Evolutionary conservation across 2,888 invertebrate species (phyloP).

Genomic region (Phortica okadai): DNA sequence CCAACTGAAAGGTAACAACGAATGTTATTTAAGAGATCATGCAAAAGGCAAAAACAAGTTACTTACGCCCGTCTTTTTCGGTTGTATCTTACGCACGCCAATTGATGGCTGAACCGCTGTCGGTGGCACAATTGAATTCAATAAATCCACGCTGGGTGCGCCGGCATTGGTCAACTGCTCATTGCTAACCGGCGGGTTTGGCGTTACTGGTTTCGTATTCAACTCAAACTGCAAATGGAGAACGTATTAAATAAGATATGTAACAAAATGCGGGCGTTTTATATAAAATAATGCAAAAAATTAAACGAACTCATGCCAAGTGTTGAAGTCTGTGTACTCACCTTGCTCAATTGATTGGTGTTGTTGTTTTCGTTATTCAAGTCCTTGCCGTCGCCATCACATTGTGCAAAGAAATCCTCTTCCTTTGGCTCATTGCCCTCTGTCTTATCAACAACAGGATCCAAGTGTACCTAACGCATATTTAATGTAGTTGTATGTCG

Average conservation of each 20-base stretch:
- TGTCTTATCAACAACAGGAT: constrained; percentile 79
- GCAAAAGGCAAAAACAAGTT: background rate
- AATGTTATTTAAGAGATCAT: constrained; percentile 27
- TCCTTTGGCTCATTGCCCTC: constrained; percentile 80
- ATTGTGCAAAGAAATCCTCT: constrained; percentile 94
- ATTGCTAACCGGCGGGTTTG: constrained; percentile 40
- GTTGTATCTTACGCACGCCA: constrained; percentile 82
- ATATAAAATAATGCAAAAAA: background rate
- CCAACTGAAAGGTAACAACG: constrained; percentile 79
- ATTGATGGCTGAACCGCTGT: constrained; percentile 83
- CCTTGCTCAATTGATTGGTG: constrained; percentile 77
- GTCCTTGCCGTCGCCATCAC: constrained; percentile 77
- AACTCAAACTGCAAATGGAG: constrained; percentile 58
- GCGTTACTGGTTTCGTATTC: constrained; percentile 43
- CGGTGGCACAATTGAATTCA: constrained; percentile 68
- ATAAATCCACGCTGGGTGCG: constrained; percentile 74
- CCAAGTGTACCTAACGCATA: constrained; percentile 83
- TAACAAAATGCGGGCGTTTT: background rate
- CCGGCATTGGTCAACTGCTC: constrained; percentile 54
- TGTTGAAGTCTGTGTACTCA: constrained; percentile 68
- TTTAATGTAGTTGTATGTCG: constrained; percentile 28
- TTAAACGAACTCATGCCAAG: constrained; percentile 28
- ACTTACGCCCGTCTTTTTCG: constrained; percentile 84
- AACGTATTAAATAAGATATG: background rate
- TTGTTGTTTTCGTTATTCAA: constrained; percentile 75